Base-by-base conservation (phyloP, 2,113 vertebrate species). In the Elgaria multicarinata region DNA sequence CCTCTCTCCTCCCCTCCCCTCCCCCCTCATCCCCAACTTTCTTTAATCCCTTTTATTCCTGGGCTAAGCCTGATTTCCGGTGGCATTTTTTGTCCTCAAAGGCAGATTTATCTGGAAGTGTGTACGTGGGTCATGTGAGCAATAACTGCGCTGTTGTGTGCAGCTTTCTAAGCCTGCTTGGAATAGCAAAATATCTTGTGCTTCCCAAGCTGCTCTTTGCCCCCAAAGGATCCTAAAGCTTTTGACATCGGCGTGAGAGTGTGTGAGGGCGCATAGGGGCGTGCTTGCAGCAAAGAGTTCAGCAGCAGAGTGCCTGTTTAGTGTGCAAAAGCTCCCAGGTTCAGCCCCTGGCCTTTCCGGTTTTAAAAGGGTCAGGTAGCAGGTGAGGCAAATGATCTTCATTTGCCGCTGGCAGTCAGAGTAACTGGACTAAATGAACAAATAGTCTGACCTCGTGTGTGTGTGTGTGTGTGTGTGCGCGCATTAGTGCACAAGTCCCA, bases 101-200 rank as follows among this genome's bases (percentile, higher is more conserved):
- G 89, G n/a, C 90, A 92, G 87, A 50, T 93, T 91, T 90, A n/a
- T 62, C 85, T 0, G 71, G 0, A 28, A 87, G 82, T 89, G 75
- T 90, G 58, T 16, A 24, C 79, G 80, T 83, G 90, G 88, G 89
- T 71, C 87, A 77, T 28, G 39, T 77, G 67, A 53, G 85, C 12
- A 78, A 10, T 67, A 58, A 20, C 5, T 1, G 39, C 87, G 4
- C 55, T 31, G 88, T 24, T 0, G 2, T 8, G 22, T 55, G 53
- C 22, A 72, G 75, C 36, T 72, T 71, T 72, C 39, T 71, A 39
- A 90, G 53, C 33, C 42, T 33, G 24, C 55, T 62, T 14, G 2
- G 39, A 36, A 74, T 9, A 62, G 31, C 36, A 64, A 62, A 33
- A 82, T 31, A n/a, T 5, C 42, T 53, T 31, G 20, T 31, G 6